Evolutionary conservation across 2,113 vertebrate species (phyloP).

Genomic region (Varanus komodoensis): DNA sequence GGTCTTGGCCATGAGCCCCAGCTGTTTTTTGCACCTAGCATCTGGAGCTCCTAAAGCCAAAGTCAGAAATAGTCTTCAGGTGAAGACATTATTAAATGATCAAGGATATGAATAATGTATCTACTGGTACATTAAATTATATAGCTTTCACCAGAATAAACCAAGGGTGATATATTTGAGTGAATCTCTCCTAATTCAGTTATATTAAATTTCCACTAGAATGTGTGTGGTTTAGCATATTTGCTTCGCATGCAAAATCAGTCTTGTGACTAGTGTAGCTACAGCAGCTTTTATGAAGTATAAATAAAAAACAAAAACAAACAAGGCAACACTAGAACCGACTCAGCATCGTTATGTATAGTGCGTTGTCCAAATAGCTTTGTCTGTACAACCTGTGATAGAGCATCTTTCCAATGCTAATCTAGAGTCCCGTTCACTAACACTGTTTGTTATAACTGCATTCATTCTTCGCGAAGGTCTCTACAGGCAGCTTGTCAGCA

Average conservation of each 20-base stretch:
- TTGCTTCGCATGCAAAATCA: not conserved
- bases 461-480: not conserved
- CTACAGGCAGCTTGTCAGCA: conserved; percentile 33
- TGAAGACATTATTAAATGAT: not conserved
- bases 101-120: not conserved
- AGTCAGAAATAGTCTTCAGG: not conserved
- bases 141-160: not conserved
- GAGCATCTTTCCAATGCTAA: not conserved
- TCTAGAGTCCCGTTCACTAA: conserved; percentile 19
- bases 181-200: not conserved
- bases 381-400: not conserved
- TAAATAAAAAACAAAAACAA: not conserved
- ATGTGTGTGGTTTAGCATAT: conserved; percentile 4
- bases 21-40: not conserved
- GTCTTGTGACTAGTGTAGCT: not conserved
- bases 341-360: accelerated
- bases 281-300: not conserved
- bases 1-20: too few relatives aligned
- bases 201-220: not conserved
- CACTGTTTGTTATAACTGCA: conserved; percentile 7
- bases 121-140: conserved; percentile 27
- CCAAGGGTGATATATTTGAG: not conserved
- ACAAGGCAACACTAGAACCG: not conserved
- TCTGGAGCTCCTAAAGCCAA: not conserved
- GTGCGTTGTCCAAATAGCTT: not conserved